phyloP scores from a whole-genome alignment of 2,113 vertebrate genomes.

The Onychostoma macrolepis region DNA sequence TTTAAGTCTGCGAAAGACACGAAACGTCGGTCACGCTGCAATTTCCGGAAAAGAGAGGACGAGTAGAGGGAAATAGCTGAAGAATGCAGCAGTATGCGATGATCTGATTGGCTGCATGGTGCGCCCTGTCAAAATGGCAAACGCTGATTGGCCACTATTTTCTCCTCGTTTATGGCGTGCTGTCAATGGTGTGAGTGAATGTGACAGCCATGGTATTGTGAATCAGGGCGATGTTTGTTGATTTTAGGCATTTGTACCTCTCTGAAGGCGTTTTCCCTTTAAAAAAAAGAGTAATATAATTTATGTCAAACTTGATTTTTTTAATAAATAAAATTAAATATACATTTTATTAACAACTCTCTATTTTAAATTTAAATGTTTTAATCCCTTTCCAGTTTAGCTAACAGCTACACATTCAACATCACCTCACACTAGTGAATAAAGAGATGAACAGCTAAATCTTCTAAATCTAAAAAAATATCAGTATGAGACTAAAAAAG shows the following conservation, averaged over 20 bases:
- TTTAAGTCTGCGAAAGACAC: conserved; percentile 85
- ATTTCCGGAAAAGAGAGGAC: conserved; percentile 66
- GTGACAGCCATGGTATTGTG: not conserved
- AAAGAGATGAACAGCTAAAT: not conserved
- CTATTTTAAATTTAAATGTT: not conserved
- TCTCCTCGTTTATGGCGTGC: not conserved
- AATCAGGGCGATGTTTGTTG: not conserved
- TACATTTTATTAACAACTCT: not conserved
- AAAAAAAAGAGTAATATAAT: too few relatives aligned
- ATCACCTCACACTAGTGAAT: not conserved
- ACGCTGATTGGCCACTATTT: conserved; percentile 35
- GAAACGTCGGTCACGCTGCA: conserved; percentile 83
- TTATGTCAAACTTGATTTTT: not conserved
- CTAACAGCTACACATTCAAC: not conserved
- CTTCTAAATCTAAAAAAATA: not conserved
- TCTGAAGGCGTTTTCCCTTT: not conserved
- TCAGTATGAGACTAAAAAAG: not conserved
- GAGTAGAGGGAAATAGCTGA: not conserved
- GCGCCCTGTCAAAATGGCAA: not conserved
- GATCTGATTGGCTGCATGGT: conserved; percentile 47
- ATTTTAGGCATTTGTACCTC: not conserved
- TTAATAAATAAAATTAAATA: not conserved
- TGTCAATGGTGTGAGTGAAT: not conserved
- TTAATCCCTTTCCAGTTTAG: not conserved
- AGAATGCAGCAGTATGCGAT: not conserved